Percentiles rank a stretch among this genome's conserved stretches.
phyloP scores from a whole-genome alignment of 2,888 invertebrate species.

The Clunio marinus region DNA sequence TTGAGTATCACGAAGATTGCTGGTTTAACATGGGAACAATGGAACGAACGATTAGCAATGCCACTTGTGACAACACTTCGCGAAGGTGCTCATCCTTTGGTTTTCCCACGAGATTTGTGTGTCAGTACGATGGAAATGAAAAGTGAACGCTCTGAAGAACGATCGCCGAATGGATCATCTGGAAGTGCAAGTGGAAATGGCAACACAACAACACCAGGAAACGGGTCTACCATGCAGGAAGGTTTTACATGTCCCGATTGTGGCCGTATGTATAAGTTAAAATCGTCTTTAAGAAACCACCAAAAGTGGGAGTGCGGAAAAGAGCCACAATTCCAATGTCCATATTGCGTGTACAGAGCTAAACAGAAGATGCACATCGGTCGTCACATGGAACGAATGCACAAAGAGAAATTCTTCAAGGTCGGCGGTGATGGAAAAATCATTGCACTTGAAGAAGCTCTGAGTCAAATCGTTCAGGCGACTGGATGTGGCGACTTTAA shows the following conservation, averaged over 20 bases:
- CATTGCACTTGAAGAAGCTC: conserved; percentile 41
- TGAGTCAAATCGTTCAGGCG: conserved; percentile 20
- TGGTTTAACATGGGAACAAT: conserved; percentile 67
- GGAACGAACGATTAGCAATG: conserved; percentile 70
- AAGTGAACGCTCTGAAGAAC: conserved; percentile 44
- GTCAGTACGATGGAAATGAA: conserved; percentile 46
- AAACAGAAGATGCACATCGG: conserved; percentile 83
- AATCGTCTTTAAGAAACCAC: conserved; percentile 77
- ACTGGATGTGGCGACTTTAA: conserved; percentile 39
- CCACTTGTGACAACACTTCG: conserved; percentile 61
- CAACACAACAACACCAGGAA: conserved; percentile 43
- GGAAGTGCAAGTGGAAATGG: conserved; percentile 40
- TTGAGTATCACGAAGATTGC: conserved; percentile 67
- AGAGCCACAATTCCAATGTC: conserved; percentile 78
- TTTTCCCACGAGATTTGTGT: conserved; percentile 51
- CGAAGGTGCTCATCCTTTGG: conserved; percentile 52
- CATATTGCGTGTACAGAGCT: conserved; percentile 76
- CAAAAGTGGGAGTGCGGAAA: conserved; percentile 85
- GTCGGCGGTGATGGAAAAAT: conserved; percentile 48
- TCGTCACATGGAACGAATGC: conserved; percentile 78
- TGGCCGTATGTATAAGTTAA: conserved; percentile 79
- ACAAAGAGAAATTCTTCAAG: conserved; percentile 60
- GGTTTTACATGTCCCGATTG: conserved; percentile 75
- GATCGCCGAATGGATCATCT: conserved; percentile 43
- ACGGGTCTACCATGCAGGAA: conserved; percentile 46